These are phyloP conservation scores for Aldabrachelys gigantea DNA, from an alignment of 2,113 vertebrate species.

Conservation along the genomic window DNA sequence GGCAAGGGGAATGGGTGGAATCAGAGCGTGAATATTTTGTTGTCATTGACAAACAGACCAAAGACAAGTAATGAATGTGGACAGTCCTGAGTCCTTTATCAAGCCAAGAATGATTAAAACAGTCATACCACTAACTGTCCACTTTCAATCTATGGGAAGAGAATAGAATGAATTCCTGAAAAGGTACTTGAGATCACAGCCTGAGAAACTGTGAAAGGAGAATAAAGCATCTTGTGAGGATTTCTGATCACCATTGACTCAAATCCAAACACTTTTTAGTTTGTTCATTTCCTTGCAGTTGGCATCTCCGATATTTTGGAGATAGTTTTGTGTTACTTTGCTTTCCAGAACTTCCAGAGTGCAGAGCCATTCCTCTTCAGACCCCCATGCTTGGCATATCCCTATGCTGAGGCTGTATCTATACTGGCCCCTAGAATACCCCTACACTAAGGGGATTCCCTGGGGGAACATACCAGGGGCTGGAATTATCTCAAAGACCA, in stretches of 20 bases:
- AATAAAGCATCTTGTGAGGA: background rate
- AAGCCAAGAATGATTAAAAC: background rate
- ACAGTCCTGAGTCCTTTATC: background rate
- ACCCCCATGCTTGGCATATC: background rate
- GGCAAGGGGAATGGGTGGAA: background rate
- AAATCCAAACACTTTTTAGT: background rate
- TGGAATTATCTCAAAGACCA: background rate
- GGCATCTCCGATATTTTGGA: background rate
- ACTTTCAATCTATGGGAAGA: background rate
- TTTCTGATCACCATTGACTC: background rate
- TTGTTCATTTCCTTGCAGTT: background rate
- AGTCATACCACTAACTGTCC: background rate
- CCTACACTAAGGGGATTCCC: background rate
- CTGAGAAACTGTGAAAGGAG: background rate
- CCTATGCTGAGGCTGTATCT: accelerated
- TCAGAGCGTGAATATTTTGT: background rate
- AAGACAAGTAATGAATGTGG: background rate
- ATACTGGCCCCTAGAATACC: background rate
- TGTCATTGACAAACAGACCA: background rate
- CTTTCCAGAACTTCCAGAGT: background rate
- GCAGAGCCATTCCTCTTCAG: background rate
- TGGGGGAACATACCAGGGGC: background rate
- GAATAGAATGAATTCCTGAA: background rate
- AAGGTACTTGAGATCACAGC: background rate
- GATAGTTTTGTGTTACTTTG: background rate